Conservation (phyloP, 2,113 vertebrate genomes). For the Chrysochloris asiatica region DNA sequence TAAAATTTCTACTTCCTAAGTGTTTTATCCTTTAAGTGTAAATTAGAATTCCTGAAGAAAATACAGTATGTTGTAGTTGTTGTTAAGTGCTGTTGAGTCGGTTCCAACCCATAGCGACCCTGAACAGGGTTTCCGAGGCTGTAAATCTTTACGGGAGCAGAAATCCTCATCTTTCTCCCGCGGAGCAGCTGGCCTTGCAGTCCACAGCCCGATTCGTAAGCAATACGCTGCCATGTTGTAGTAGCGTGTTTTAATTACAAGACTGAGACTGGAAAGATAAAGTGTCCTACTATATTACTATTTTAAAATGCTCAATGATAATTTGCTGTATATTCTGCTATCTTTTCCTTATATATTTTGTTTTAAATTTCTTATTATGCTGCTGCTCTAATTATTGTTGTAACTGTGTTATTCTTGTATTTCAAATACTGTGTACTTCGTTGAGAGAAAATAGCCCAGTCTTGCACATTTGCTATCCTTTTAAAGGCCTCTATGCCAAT, state of each 20-base stretch:
- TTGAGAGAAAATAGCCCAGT: neutral
- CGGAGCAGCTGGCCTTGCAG: too few relatives aligned
- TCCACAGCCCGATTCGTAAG: too few relatives aligned
- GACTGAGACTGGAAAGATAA: neutral
- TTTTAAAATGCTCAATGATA: neutral
- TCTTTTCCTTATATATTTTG: neutral
- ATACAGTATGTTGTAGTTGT: neutral
- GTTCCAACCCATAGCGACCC: too few relatives aligned
- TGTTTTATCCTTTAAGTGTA: too few relatives aligned
- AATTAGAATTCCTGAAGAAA: neutral
- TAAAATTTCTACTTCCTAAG: neutral
- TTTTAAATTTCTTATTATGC: neutral
- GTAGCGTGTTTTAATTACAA: neutral
- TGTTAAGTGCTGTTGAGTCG: too few relatives aligned
- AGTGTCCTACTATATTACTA: neutral
- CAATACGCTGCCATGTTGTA: too few relatives aligned
- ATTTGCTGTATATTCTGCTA: neutral
- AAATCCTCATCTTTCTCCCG: too few relatives aligned
- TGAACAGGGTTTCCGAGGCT: too few relatives aligned
- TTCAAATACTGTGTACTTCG: neutral
- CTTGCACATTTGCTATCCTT: neutral
- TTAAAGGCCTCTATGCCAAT: neutral
- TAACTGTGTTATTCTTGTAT: conserved; percentile 6
- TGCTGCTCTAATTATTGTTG: neutral
- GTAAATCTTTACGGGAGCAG: too few relatives aligned